Base-by-base conservation (phyloP, 2,888 invertebrate genomes). In the Blastobasis adustella region DNA sequence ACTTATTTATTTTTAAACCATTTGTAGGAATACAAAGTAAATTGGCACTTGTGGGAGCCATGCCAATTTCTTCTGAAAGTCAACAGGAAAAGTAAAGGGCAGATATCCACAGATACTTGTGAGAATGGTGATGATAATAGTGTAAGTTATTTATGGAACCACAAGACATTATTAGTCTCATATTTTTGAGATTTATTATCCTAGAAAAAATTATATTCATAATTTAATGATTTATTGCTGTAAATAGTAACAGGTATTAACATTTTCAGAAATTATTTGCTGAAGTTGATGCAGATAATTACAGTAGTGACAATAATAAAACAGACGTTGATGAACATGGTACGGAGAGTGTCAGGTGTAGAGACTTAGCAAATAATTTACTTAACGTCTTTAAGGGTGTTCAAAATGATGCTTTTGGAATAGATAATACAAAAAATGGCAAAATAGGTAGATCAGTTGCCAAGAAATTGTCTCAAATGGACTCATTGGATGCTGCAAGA, bases 41-140 rank as follows among this genome's bases (percentile, higher is more conserved):
- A 76, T 54, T 87, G 88, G 87, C 84, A 80, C 54, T 63, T 88
- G 53, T 88, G 88, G 87, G 71, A 79, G 41, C 72, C 82, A 0
- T 87, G 87, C 54, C 82, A 81, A 50, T 88, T 85, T 60, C 59
- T 88, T 42, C 65, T 71, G 43, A 79, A 74, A 60, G 74, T 81
- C 0, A 78, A 78, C 42, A 80, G 66, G 23, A 5, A 49, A 53
- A 42, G 42, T 42, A 5, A 42, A 42, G 42, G 42, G 39, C 37
- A 6, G 6, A 39, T 8, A 42, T 8, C 42, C 9, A 42, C 6
- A 42, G 42, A 9, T 23, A 23, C 36, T 36, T n/a, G 49, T 40
- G 49, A 8, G 37, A 50, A 45, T 43, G 56, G 58, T 23, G 57
- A 62, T 43, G 64, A 63, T 23, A 52, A 55, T 40, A 59, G 60